Percentiles rank a stretch among this genome's conserved stretches.
phyloP scores from a whole-genome alignment of 1,140 invertebrate genomes.

The Meloidogyne exigua region DNA sequence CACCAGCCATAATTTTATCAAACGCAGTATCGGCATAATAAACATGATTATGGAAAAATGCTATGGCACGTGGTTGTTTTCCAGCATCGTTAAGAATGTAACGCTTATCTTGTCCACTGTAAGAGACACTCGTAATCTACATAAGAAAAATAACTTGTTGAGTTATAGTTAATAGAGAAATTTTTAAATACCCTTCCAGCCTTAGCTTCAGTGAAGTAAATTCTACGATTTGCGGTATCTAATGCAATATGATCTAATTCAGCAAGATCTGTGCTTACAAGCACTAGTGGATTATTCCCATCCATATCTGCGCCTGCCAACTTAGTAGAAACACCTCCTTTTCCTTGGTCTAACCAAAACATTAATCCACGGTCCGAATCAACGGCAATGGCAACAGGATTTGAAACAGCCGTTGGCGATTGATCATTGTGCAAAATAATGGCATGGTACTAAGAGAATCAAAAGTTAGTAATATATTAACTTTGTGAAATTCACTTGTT shows the following conservation, averaged over 20 bases:
- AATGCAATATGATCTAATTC: slow-evolving; percentile 79
- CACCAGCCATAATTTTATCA: slow-evolving; percentile 83
- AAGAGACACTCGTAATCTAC: slow-evolving; percentile 73
- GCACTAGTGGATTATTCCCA: slow-evolving; percentile 72
- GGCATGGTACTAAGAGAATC: slow-evolving; percentile 73
- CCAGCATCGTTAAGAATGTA: slow-evolving; percentile 71
- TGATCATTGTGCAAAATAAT: slow-evolving; percentile 88
- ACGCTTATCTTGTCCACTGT: slow-evolving; percentile 74
- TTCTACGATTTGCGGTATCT: slow-evolving; percentile 77
- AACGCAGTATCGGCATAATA: slow-evolving; percentile 85
- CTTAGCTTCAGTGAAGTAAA: slow-evolving; percentile 82
- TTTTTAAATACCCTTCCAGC: slow-evolving; percentile 70
- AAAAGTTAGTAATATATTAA: not conserved
- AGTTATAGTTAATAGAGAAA: slow-evolving; percentile 22
- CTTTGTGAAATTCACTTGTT: slow-evolving; percentile 38
- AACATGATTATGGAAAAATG: slow-evolving; percentile 77
- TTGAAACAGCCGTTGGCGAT: slow-evolving; percentile 78
- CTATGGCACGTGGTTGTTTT: slow-evolving; percentile 77
- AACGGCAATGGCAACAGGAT: slow-evolving; percentile 80
- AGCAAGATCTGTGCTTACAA: slow-evolving; percentile 60
- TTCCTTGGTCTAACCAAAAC: slow-evolving; percentile 94
- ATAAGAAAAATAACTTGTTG: slow-evolving; percentile 27
- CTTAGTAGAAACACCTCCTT: slow-evolving; percentile 80
- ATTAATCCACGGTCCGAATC: slow-evolving; percentile 84
- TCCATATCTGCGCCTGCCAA: slow-evolving; percentile 88